These are phyloP conservation scores for Aphelenchoides avenae DNA, from an alignment of 1,140 invertebrate species.

Conservation along the genomic window DNA sequence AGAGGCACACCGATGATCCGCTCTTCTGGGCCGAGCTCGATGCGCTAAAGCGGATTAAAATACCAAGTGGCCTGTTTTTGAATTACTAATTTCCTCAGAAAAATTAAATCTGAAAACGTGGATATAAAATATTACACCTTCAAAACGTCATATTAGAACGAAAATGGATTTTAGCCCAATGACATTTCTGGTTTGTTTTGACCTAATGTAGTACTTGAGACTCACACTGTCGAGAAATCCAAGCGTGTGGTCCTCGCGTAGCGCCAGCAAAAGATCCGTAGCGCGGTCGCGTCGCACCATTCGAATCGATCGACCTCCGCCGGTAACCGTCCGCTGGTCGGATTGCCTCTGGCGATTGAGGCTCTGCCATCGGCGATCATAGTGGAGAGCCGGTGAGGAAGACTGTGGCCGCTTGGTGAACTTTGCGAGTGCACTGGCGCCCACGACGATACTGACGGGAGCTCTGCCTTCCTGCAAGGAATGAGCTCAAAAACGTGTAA, in stretches of 20 bases:
- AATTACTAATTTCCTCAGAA: too few species aligned
- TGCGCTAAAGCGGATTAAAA: conserved; percentile 21
- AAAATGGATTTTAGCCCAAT: not conserved
- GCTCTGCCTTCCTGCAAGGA: conserved; percentile 2
- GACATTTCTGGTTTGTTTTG: too few species aligned
- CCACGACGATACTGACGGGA: conserved; percentile 3
- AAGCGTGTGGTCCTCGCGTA: conserved; percentile 31
- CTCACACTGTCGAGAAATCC: conserved; percentile 28
- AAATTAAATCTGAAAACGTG: too few species aligned
- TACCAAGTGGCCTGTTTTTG: too few species aligned
- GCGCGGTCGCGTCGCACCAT: conserved; percentile 15
- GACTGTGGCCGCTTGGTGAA: too few species aligned
- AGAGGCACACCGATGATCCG: conserved; percentile 14
- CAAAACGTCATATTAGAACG: not conserved
- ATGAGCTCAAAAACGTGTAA: not conserved
- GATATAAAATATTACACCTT: too few species aligned
- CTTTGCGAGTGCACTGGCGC: too few species aligned
- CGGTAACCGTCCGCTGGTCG: conserved; percentile 3
- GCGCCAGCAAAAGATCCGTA: conserved; percentile 17
- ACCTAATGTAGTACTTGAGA: too few species aligned
- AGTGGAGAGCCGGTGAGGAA: too few species aligned
- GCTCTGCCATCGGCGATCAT: too few species aligned
- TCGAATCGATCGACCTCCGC: not conserved
- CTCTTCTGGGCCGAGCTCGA: conserved; percentile 14
- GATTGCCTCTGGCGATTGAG: not conserved